Evolutionary conservation across 1,140 invertebrate species (phyloP).

Genomic region (Euschistus heros): DNA sequence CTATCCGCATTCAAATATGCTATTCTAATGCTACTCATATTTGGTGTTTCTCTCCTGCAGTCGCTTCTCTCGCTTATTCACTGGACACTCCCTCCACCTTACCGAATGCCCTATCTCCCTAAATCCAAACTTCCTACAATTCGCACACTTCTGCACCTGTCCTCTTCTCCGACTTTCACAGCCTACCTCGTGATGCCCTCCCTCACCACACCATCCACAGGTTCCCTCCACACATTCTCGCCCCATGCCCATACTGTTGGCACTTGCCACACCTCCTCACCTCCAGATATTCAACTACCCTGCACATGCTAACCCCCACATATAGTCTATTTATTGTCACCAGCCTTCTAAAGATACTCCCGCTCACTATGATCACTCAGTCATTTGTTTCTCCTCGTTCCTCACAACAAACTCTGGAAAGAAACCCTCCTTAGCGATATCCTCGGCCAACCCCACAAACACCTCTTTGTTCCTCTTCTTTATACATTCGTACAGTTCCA

Average conservation of each 20-base stretch:
- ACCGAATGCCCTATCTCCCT: background rate
- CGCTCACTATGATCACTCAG: background rate
- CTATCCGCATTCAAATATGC: no score
- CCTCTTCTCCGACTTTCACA: background rate
- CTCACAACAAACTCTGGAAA: background rate
- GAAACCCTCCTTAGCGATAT: no score
- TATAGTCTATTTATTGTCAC: background rate
- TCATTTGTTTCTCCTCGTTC: background rate
- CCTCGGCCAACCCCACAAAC: background rate
- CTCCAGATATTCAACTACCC: no score
- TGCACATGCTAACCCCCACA: background rate
- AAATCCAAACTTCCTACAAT: background rate
- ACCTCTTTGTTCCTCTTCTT: background rate
- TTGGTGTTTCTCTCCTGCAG: no score
- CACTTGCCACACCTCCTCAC: background rate
- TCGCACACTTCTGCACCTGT: background rate
- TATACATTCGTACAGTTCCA: background rate
- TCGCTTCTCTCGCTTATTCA: no score
- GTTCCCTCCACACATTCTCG: background rate
- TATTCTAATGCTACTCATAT: no score
- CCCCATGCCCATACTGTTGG: background rate
- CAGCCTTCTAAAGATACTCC: background rate
- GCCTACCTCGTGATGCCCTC: background rate
- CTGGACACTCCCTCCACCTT: background rate
- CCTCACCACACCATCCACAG: background rate